Evolutionary conservation across 1,140 invertebrate species (phyloP), one percentile per base, ranked within the genome.

Genomic region (Goniozus legneri): DNA sequence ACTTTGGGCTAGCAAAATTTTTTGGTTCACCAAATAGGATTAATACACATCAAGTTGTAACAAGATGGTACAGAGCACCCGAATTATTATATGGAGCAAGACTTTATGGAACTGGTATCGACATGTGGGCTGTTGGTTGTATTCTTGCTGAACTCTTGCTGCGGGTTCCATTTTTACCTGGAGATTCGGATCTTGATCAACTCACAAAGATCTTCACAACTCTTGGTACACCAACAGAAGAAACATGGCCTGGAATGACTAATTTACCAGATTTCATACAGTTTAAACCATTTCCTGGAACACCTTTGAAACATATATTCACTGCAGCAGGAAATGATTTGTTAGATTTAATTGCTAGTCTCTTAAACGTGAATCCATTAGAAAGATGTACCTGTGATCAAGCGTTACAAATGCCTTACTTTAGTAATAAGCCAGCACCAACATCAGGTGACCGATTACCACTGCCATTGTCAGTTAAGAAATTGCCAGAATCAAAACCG

Each of bases 41-140:
- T 59, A 97, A 98, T 67, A 99, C 97, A 10, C 93, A 98, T 83
- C 95, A 98, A 79, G 97, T 99, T 35, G 96, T 98, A 0, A 99
- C 96, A 8, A 80, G 91, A 54, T 93, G 90, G 89, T 92, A 93
- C 64, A 86, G 94, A 68, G 84, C 90, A 32, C 97, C 97, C 12
- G 97, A 99, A 74, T 75, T 99, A 8, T 77, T 99, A 10, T 98
- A 93, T 79, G 97, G 97, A 32, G 92, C 95, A 1, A 80, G 91
- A 36, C 88, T 92, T 66, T 99, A 99, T 78, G 89, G 92, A 7
- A 90, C 87, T 40, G 93, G 92, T 4, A 88, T 99, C n/a, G 97
- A 99, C 65, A 96, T 98, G 79, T 99, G 97, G 97, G 95, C 97
- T 12, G 83, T 96, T 8, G 97, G 97, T 4, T 99, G 97, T 73